Evolutionary conservation across 2,888 invertebrate species (phyloP), one percentile per base, ranked within the genome.

Genomic region (Platycnemis pennipes): DNA sequence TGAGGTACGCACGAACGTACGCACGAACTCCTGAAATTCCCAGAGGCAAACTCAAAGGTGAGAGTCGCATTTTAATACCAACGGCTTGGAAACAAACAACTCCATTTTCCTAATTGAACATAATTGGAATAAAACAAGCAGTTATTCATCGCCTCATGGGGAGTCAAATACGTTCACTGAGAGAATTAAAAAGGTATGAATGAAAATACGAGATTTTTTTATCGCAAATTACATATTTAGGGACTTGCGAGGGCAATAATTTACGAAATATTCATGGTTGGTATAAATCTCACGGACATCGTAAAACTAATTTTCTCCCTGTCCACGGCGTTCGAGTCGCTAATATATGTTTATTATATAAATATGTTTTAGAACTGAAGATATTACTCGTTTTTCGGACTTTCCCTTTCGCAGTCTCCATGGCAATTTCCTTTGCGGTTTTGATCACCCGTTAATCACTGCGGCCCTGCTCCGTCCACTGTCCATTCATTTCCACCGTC

Each of bases 391-490:
- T 13, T 37, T 11, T 77, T 77, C 77, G 77, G 8, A 31, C 77
- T n/a, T 37, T 77, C 37, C 16, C 77, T 77, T 37, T 77, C 77
- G 11, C 37, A 37, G 77, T 5, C 37, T 77, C 77, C 77, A 26
- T 37, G 77, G 77, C 77, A 77, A 77, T 77, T 77, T 77, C 77
- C 77, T 37, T 77, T 77, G 77, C 77, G 77, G 77, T 77, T 77
- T 77, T 77, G 77, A 77, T 37, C 77, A 77, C 2, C 77, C 77
- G 77, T 77, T 77, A 77, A 77, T 77, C 77, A 77, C 77, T 77
- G 31, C 77, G 37, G 16, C 77, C 37, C 77, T 26, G 37, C 77
- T 31, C 77, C 8, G 77, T 16, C 37, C 77, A 77, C 77, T 77
- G 77, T 37, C 77, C 77, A 77, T 77, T 37, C 77, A 77, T 77